These are phyloP conservation scores for Lamellibrachia luymesi DNA, from an alignment of 1,140 invertebrate genomes.

Conservation along the genomic window DNA sequence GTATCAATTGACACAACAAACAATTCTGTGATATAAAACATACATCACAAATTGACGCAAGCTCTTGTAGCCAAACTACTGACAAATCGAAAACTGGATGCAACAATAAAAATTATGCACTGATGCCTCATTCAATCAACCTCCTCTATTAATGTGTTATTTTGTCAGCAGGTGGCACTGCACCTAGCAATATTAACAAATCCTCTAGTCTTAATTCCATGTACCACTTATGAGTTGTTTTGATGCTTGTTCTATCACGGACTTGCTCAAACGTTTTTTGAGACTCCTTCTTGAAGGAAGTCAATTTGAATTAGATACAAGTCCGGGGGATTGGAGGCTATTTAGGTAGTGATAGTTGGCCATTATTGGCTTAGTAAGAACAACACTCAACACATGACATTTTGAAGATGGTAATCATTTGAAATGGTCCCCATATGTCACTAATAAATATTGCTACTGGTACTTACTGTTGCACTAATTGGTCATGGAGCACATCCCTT, in stretches of 20 bases:
- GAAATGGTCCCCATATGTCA: not conserved
- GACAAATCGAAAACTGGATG: no score
- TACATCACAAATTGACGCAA: not conserved
- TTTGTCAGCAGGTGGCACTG: no score
- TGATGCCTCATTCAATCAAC: not conserved
- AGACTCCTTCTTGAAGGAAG: not conserved
- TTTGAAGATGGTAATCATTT: not conserved
- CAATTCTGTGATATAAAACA: not conserved
- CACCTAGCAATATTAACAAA: not conserved
- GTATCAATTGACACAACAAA: not conserved
- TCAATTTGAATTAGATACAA: not conserved
- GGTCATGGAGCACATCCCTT: not conserved
- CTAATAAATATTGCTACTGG: not conserved
- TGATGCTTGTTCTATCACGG: not conserved
- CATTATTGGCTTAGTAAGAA: not conserved
- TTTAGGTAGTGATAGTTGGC: not conserved
- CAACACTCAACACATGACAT: not conserved
- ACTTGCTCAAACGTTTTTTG: not conserved
- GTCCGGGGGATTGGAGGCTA: not conserved
- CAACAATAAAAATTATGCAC: not conserved
- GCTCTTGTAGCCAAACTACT: no score
- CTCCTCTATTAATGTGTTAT: no score
- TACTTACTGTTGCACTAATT: not conserved
- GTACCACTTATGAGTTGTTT: not conserved
- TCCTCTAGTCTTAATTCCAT: not conserved